phyloP scores from a whole-genome alignment of 2,113 vertebrate species.

The Echinops telfairi region DNA sequence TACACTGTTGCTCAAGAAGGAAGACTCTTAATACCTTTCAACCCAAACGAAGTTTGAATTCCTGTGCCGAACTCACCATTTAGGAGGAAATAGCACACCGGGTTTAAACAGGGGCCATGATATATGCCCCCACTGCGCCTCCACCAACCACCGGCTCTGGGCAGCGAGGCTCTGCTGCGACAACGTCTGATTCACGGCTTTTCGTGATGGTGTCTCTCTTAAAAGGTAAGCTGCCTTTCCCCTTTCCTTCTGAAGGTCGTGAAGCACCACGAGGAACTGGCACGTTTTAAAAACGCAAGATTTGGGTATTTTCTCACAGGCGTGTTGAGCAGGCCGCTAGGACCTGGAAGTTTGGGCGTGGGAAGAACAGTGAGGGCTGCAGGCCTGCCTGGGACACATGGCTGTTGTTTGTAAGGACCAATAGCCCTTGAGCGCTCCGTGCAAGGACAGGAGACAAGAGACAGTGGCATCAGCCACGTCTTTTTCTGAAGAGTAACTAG shows the following conservation, averaged over 20 bases:
- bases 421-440: neutral
- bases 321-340: neutral
- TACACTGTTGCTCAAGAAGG: no score
- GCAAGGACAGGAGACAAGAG: no score
- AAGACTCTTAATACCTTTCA: neutral
- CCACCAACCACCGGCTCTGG: neutral
- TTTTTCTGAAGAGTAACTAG: conserved; percentile 51
- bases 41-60: no score
- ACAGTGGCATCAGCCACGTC: neutral
- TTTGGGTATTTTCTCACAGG: neutral
- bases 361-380: neutral
- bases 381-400: neutral
- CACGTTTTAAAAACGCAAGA: neutral
- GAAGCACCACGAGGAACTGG: neutral
- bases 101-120: neutral
- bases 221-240: conserved; percentile 12
- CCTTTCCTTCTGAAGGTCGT: neutral
- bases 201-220: neutral
- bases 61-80: neutral
- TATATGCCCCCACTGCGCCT: neutral
- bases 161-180: neutral
- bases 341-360: neutral
- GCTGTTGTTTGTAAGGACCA: neutral
- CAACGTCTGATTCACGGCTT: conserved; percentile 11
- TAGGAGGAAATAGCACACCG: neutral